A percentile compares a stretch with the other conserved stretches of the same genome.
Conservation (phyloP, 2,113 vertebrate genomes). For the Hippocampus zosterae region DNA sequence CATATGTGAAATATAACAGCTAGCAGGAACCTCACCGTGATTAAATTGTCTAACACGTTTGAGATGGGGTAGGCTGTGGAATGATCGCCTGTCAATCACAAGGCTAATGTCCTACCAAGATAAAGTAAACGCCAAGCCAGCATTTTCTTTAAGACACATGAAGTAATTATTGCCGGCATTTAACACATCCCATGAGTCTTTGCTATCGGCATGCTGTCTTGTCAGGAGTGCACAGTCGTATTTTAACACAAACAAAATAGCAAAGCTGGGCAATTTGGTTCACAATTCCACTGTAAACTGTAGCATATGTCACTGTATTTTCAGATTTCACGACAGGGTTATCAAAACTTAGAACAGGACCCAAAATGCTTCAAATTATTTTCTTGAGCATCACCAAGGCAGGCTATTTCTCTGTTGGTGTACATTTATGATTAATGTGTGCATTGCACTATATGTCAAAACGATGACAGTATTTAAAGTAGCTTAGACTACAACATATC, state of each 20-base stretch:
- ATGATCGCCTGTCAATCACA: background rate
- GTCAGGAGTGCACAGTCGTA: background rate
- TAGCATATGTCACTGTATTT: background rate
- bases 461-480: too few species aligned
- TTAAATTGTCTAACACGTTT: constrained; percentile 4
- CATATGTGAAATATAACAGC: too few species aligned
- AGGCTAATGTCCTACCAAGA: constrained; percentile 13
- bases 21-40: constrained; percentile 7
- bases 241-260: constrained; percentile 8
- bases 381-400: background rate
- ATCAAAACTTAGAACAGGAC: background rate
- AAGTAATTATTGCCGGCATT: background rate
- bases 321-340: background rate
- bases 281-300: background rate
- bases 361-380: background rate
- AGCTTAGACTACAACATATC: too few species aligned
- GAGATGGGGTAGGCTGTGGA: background rate
- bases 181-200: constrained; percentile 1
- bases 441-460: background rate
- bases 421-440: background rate
- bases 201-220: background rate
- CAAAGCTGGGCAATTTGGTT: background rate
- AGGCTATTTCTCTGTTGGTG: background rate
- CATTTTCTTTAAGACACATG: background rate
- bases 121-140: background rate